These are phyloP conservation scores for Clarias magur DNA, from an alignment of 2,113 vertebrate species.

Conservation along the genomic window DNA sequence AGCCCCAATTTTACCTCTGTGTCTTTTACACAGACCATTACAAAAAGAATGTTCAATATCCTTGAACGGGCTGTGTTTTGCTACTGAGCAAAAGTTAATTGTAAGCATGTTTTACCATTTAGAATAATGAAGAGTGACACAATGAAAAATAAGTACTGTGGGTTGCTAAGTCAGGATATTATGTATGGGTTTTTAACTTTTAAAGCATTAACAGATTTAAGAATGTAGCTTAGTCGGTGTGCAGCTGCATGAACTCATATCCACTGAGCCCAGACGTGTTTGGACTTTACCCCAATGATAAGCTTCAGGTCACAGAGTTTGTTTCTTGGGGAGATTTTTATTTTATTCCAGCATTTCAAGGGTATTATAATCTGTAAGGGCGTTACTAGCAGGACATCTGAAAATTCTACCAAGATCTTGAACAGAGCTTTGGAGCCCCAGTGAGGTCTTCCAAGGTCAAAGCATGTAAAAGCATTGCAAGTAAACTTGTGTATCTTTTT, in stretches of 20 bases:
- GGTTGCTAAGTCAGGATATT: background rate
- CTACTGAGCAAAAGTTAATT: conserved; percentile 4
- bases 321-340: background rate
- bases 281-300: conserved; percentile 8
- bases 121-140: background rate
- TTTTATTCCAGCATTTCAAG: background rate
- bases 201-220: background rate
- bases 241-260: conserved; percentile 54
- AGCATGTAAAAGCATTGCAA: conserved; percentile 27
- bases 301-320: background rate
- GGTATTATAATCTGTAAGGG: background rate
- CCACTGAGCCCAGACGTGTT: conserved; percentile 26
- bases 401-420: conserved; percentile 8
- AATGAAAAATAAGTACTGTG: background rate
- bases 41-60: too few relatives aligned
- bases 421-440: conserved; percentile 14
- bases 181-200: background rate
- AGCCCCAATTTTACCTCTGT: too few relatives aligned
- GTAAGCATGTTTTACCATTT: conserved; percentile 10
- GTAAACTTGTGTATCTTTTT: conserved; percentile 16
- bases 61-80: conserved; percentile 4
- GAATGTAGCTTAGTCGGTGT: conserved; percentile 10
- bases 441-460: conserved; percentile 7
- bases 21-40: too few relatives aligned
- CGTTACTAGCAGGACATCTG: conserved; percentile 1